A percentile compares a stretch with the other conserved stretches of the same genome.
These are phyloP conservation scores for Pelagia noctiluca DNA, from an alignment of 30 jellyfish, hydroid and myxozoan species.

Conservation along the genomic window DNA sequence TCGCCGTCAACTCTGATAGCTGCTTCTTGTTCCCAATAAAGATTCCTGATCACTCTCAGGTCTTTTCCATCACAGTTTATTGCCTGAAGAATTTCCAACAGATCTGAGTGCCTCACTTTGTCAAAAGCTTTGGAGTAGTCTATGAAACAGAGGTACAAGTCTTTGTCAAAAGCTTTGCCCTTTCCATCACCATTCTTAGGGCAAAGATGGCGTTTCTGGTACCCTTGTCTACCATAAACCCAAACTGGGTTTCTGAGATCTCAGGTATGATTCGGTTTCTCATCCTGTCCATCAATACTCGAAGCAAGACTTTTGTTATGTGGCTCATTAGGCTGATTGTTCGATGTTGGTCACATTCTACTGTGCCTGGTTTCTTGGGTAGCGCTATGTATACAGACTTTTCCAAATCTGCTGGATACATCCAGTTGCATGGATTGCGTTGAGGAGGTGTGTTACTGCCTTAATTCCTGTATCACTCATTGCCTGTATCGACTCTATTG, in stretches of 20 bases:
- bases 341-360: constrained; percentile 28
- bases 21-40: too few species aligned
- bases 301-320: constrained; percentile 5
- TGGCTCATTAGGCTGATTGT: constrained; percentile 46
- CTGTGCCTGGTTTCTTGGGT: constrained; percentile 35
- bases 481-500: constrained; percentile 3
- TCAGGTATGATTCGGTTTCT: constrained; percentile 18
- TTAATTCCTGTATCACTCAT: constrained; percentile 21
- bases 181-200: constrained; percentile 15
- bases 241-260: constrained; percentile 13
- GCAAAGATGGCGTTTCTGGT: constrained; percentile 24
- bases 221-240: constrained; percentile 19
- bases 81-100: too few species aligned
- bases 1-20: too few species aligned
- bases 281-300: not conserved
- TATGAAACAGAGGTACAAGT: not conserved
- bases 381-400: constrained; percentile 31
- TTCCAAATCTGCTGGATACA: constrained; percentile 15
- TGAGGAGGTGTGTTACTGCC: constrained; percentile 13
- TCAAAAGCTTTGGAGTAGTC: not conserved
- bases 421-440: constrained; percentile 12
- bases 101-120: too few species aligned
- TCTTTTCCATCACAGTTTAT: too few species aligned
- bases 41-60: too few species aligned
- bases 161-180: not conserved